phyloP scores from a whole-genome alignment of 53 echinoderm and acorn worm genomes.

The Arbacia lixula region DNA sequence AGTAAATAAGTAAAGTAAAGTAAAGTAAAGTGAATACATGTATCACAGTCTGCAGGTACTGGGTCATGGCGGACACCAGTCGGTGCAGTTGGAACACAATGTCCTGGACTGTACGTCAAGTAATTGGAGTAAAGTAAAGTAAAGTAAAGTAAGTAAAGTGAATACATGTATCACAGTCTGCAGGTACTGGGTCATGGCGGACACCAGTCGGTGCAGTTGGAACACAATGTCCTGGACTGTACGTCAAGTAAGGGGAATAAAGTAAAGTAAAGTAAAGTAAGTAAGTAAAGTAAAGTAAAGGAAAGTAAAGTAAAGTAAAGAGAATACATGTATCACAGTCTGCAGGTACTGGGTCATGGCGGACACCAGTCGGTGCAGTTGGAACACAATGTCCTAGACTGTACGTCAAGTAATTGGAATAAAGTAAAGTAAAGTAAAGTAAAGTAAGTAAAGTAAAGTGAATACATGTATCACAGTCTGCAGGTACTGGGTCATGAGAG shows the following conservation, averaged over 20 bases:
- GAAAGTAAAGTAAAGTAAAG: too few species aligned
- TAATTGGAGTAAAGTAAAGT: too few species aligned
- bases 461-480: neutral
- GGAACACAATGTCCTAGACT: too few species aligned
- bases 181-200: slow-evolving; percentile 91
- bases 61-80: slow-evolving; percentile 90
- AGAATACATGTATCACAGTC: too few species aligned
- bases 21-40: neutral
- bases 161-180: neutral
- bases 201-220: slow-evolving; percentile 92
- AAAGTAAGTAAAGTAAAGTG: too few species aligned
- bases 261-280: neutral
- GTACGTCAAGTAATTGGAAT: neutral
- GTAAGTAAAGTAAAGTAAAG: neutral
- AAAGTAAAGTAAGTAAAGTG: neutral
- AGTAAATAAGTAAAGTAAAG: neutral
- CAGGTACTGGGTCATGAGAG: too few species aligned
- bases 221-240: slow-evolving; percentile 98
- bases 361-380: too few species aligned
- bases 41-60: slow-evolving; percentile 75
- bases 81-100: slow-evolving; percentile 96
- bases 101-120: slow-evolving; percentile 98
- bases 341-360: too few species aligned
- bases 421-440: neutral
- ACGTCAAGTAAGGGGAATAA: neutral